Base-by-base conservation (phyloP, 2,113 vertebrate genomes). In the Plecotus auritus region DNA sequence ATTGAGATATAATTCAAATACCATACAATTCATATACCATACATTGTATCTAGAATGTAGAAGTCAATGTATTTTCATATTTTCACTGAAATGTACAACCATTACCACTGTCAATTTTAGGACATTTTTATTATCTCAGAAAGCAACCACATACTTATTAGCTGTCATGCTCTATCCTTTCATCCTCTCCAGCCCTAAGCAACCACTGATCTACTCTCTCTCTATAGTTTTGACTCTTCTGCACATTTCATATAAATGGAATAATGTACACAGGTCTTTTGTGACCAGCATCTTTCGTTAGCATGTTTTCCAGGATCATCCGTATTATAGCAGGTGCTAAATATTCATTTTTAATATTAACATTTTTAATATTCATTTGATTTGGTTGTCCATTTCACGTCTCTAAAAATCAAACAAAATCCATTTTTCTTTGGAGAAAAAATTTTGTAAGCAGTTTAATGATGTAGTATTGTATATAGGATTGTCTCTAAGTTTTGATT, bases 331-430 rank as follows among this genome's bases (percentile, higher is more conserved):
- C 84, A 20, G 30, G 13, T 37, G 5, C 45, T 87, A 61, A 28
- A 28, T 28, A 61, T 28, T 26, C 56, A 61, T 61, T 61, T 28
- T 61, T 61, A 61, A 26, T 59, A 59, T 59, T 59, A 59, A 59
- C 56, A 56, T 56, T 56, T 94, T 87, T 49, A 91, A 76, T 49
- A 72, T 10, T 66, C 18, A 73, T 49, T 95, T 95, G 28, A 77
- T 95, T 90, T 85, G 32, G 11, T 82, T 95, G 30, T 78, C 32
- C 4, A 35, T 92, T 95, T 95, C 49, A 77, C 6, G 73, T 51
- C 14, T 83, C 64, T 93, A 92, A 96, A 94, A 90, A 73, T 69
- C 5, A 92, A 93, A 56, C n/a, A 92, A 80, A 85, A 76, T 9
- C 30, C 12, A 5, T 61, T 70, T 85, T 92, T 2, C 20, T 93